Evolutionary conservation across 2,113 vertebrate genomes (phyloP).

Genomic region (Aegotheles bennettii): DNA sequence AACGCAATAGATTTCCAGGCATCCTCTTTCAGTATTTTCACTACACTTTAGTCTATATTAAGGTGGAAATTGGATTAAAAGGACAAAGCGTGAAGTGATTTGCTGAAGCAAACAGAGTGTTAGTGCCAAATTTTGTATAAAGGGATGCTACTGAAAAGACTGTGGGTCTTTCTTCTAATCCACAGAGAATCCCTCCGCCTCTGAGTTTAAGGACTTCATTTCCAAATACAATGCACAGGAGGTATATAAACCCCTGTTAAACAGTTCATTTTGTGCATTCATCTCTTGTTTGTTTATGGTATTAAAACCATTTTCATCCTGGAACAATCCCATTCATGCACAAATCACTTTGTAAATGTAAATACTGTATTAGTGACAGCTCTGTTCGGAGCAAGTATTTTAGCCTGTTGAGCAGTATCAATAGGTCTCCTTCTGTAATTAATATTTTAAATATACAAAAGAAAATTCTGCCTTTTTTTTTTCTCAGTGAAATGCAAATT

Average conservation of each 20-base stretch:
- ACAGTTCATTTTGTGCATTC: slow-evolving; percentile 39
- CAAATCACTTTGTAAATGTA: slow-evolving; percentile 35
- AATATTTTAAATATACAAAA: background rate
- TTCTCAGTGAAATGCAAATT: background rate
- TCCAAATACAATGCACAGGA: slow-evolving; percentile 39
- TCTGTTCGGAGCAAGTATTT: background rate
- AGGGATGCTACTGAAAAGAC: slow-evolving; percentile 27
- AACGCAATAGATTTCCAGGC: slow-evolving; percentile 4
- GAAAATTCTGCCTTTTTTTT: background rate
- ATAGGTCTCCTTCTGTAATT: background rate
- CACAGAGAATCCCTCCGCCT: slow-evolving; percentile 1
- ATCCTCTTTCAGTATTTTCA: slow-evolving; percentile 31
- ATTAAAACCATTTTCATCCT: slow-evolving; percentile 38
- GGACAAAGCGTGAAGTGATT: slow-evolving; percentile 42
- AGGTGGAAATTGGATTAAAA: slow-evolving; percentile 60
- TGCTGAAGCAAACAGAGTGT: slow-evolving; percentile 18
- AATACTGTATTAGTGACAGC: slow-evolving; percentile 10
- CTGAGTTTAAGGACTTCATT: slow-evolving; percentile 41
- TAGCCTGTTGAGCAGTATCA: background rate
- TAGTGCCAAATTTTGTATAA: slow-evolving; percentile 47
- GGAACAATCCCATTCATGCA: slow-evolving; percentile 44
- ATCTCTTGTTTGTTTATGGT: slow-evolving; percentile 43
- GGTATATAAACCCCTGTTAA: slow-evolving; percentile 57
- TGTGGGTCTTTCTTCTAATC: background rate
- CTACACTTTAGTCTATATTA: slow-evolving; percentile 25